Evolutionary conservation across 2,113 vertebrate genomes (phyloP).

Genomic region (Nyctereutes procyonoides): DNA sequence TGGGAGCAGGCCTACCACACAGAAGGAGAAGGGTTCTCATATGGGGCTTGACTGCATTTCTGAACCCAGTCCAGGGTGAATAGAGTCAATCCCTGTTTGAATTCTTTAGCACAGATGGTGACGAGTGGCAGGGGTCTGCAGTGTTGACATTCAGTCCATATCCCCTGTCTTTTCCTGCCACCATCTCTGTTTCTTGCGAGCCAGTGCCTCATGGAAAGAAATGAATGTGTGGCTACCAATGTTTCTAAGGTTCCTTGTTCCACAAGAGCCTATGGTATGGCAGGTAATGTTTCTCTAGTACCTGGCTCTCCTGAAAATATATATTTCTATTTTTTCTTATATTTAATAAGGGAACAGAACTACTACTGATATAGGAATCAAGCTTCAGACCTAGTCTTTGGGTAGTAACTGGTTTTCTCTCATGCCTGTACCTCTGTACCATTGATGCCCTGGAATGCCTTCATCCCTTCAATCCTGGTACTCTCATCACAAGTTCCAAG

Average conservation of each 20-base stretch:
- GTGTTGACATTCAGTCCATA: background rate
- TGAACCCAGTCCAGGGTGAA: background rate
- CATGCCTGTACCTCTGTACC: background rate
- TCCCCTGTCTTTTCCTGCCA: too few species aligned
- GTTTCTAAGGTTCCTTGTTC: background rate
- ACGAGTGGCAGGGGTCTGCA: background rate
- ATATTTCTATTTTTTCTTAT: background rate
- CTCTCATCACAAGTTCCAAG: background rate
- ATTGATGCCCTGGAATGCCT: too few species aligned
- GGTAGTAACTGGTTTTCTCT: background rate
- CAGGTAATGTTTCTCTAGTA: background rate
- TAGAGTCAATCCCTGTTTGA: background rate
- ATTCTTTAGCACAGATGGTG: background rate
- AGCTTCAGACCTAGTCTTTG: background rate
- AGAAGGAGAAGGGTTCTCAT: background rate
- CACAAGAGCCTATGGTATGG: background rate
- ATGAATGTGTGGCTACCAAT: rapidly evolving
- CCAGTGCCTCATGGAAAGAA: background rate
- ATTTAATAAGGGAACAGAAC: background rate
- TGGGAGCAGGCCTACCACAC: conserved; percentile 47
- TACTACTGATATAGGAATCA: background rate
- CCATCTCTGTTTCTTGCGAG: background rate
- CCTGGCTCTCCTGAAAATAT: background rate
- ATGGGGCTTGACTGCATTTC: background rate
- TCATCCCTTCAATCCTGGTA: too few species aligned